Conservation (phyloP, 1,140 invertebrate species). For the Protaetia brevitarsis region DNA sequence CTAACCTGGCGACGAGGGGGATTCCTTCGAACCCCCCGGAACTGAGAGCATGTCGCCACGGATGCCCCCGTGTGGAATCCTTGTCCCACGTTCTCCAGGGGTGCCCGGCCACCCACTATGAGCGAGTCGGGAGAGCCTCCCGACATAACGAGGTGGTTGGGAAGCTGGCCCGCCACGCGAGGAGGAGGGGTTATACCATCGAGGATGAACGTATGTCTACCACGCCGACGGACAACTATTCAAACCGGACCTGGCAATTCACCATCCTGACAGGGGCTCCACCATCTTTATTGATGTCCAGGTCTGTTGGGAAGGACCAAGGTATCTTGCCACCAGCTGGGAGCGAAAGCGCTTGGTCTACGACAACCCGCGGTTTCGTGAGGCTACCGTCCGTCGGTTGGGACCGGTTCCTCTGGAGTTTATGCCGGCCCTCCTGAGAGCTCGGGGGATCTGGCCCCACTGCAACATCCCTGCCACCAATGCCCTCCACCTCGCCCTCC, state of each 20-base stretch:
- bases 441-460: conserved; percentile 23
- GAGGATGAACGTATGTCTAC: conserved; percentile 26
- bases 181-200: neutral
- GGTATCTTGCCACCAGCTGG: neutral
- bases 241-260: neutral
- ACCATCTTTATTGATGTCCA: neutral
- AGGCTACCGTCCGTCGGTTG: neutral
- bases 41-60: conserved; percentile 10
- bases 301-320: conserved; percentile 13
- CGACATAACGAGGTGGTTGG: conserved; percentile 24
- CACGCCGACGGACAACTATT: conserved; percentile 13
- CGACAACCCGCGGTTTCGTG: neutral
- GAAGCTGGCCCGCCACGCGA: conserved; percentile 16
- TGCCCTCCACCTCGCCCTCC: neutral
- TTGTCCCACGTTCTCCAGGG: conserved; percentile 31
- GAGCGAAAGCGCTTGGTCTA: conserved; percentile 1
- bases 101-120: conserved; percentile 22
- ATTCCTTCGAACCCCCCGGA: neutral
- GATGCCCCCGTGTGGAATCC: conserved; percentile 24
- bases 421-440: conserved; percentile 18
- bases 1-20: conserved; percentile 25
- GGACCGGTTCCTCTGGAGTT: neutral
- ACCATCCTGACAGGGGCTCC: neutral
- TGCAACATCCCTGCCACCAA: neutral
- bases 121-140: conserved; percentile 18